phyloP scores from a whole-genome alignment of 2,888 invertebrate genomes.

The Altica lythri region DNA sequence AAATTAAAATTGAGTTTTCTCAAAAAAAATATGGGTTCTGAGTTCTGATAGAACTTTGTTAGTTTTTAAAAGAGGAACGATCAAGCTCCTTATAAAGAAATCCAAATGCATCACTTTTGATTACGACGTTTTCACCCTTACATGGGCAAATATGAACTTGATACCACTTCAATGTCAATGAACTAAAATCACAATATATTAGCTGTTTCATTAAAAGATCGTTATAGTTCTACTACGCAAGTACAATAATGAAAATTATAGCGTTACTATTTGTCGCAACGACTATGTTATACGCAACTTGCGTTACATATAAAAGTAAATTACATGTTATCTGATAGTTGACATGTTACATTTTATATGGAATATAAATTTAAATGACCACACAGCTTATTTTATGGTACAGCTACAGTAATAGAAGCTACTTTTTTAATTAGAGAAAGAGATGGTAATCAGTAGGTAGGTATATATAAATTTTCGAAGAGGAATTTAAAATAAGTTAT shows the following conservation, averaged over 20 bases:
- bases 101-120: constrained; percentile 4
- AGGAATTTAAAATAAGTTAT: too few relatives aligned
- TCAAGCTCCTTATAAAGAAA: too few relatives aligned
- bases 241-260: constrained; percentile 3
- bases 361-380: constrained; percentile 2
- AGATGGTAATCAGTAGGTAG: too few relatives aligned
- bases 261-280: not conserved
- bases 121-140: not conserved
- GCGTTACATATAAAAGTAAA: not conserved
- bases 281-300: not conserved
- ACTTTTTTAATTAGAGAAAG: not conserved
- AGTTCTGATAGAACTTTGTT: too few relatives aligned
- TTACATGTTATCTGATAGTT: too few relatives aligned
- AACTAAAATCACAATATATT: constrained; percentile 12
- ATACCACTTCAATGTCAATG: constrained; percentile 13
- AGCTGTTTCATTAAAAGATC: constrained; percentile 10
- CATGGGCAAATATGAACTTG: constrained; percentile 6
- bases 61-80: too few relatives aligned
- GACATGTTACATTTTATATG: too few relatives aligned
- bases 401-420: not conserved
- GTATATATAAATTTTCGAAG: too few relatives aligned
- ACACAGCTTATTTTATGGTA: not conserved
- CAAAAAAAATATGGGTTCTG: too few relatives aligned
- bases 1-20: too few relatives aligned
- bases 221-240: constrained; percentile 8